Evolutionary conservation across 2,797 vertebrate genomes (phyloP).

Genomic region (Urosaurus nigricauda): DNA sequence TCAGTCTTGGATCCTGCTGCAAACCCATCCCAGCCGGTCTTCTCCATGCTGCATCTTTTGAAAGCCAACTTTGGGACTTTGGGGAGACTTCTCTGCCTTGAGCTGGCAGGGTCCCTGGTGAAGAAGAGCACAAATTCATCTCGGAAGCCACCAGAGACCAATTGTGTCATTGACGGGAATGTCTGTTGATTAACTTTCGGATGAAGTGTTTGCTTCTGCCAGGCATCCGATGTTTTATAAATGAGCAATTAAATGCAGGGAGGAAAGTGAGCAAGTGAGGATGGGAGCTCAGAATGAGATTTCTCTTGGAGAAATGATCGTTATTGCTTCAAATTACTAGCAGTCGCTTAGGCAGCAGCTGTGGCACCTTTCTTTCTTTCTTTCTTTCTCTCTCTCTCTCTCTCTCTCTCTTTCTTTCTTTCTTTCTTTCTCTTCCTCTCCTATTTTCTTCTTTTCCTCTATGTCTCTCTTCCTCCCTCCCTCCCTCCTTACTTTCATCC

Average conservation of each 20-base stretch:
- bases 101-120: not conserved
- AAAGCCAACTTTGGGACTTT: fast-evolving
- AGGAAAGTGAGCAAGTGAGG: slow-evolving; percentile 9
- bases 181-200: slow-evolving; percentile 33
- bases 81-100: not conserved
- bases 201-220: not conserved
- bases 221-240: slow-evolving; percentile 40
- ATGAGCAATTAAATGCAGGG: slow-evolving; percentile 47
- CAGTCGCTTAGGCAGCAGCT: slow-evolving; percentile 34
- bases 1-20: not conserved
- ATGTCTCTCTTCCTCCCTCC: too few species aligned
- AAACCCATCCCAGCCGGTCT: not conserved
- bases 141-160: not conserved
- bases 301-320: slow-evolving; percentile 14
- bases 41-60: not conserved
- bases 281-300: slow-evolving; percentile 48
- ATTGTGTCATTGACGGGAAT: slow-evolving; percentile 13
- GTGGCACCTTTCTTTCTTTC: not conserved
- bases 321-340: slow-evolving; percentile 51
- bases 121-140: slow-evolving; percentile 8
- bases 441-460: too few species aligned
- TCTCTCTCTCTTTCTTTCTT: not conserved
- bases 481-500: too few species aligned
- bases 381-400: too few species aligned
- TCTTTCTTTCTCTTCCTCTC: not conserved